Percentiles rank a stretch among this genome's conserved stretches.
These are phyloP conservation scores for Bradypodion pumilum DNA, from an alignment of 2,797 vertebrate species.

Conservation along the genomic window DNA sequence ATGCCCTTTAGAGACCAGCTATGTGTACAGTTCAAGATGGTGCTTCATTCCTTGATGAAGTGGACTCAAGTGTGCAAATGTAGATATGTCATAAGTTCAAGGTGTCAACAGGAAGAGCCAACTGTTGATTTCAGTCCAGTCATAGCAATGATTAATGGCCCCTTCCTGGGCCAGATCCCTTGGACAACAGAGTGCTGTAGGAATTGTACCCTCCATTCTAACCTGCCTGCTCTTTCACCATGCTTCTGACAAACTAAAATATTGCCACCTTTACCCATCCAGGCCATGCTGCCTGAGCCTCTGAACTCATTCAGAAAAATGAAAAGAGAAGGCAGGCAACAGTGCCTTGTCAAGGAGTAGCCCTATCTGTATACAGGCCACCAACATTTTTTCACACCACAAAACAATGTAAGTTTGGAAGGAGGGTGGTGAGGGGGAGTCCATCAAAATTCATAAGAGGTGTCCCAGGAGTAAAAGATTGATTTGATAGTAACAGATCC, in stretches of 20 bases:
- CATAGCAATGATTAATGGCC: slow-evolving; percentile 17
- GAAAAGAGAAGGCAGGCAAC: slow-evolving; percentile 50
- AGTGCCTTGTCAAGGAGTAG: slow-evolving; percentile 30
- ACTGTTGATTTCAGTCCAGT: not conserved
- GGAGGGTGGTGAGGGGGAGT: slow-evolving; percentile 15
- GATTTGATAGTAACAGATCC: slow-evolving; percentile 64
- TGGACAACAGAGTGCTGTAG: slow-evolving; percentile 43
- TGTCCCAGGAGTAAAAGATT: slow-evolving; percentile 59
- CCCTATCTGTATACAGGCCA: slow-evolving; percentile 56
- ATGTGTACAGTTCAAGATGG: not conserved
- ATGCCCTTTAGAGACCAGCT: not conserved
- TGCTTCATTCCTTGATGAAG: not conserved
- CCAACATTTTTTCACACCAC: slow-evolving; percentile 44
- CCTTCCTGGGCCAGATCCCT: slow-evolving; percentile 24
- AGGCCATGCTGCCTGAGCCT: slow-evolving; percentile 48
- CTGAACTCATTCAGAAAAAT: slow-evolving; percentile 62
- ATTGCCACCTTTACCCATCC: slow-evolving; percentile 20
- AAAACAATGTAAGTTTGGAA: slow-evolving; percentile 49
- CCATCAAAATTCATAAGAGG: slow-evolving; percentile 67
- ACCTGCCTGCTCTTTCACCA: slow-evolving; percentile 28
- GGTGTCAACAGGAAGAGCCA: not conserved
- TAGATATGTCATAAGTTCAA: not conserved
- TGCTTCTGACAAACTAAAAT: not conserved
- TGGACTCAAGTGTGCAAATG: not conserved
- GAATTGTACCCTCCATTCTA: slow-evolving; percentile 59